phyloP scores from a whole-genome alignment of 2,888 invertebrate genomes.

The Timema podura region DNA sequence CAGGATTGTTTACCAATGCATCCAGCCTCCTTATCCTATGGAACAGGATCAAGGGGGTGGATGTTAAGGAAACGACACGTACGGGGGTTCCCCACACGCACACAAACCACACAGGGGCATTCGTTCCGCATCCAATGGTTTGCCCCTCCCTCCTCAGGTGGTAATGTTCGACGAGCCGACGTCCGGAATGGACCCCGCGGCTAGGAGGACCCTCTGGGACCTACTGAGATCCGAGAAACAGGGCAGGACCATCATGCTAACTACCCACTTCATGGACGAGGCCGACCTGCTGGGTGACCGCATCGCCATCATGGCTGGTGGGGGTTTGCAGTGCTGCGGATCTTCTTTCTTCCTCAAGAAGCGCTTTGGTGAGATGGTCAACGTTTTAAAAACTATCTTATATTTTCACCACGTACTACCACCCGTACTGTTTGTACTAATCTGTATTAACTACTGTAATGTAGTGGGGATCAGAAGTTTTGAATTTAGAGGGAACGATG shows the following conservation, averaged over 20 bases:
- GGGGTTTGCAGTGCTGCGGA: constrained; percentile 74
- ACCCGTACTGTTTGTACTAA: neutral
- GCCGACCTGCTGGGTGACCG: constrained; percentile 83
- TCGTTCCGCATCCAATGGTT: too few species aligned
- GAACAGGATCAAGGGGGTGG: too few species aligned
- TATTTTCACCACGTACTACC: neutral
- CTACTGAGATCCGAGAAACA: constrained; percentile 66
- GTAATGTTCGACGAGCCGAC: constrained; percentile 53
- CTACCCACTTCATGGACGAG: constrained; percentile 89
- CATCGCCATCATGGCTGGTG: constrained; percentile 82
- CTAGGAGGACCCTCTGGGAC: constrained; percentile 64
- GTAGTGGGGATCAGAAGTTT: neutral
- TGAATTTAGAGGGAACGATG: too few species aligned
- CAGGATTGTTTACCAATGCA: too few species aligned
- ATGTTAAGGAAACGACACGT: too few species aligned
- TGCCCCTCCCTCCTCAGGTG: constrained; percentile 37
- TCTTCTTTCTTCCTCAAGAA: constrained; percentile 67
- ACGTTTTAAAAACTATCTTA: neutral
- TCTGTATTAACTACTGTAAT: constrained; percentile 23
- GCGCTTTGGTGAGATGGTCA: constrained; percentile 61
- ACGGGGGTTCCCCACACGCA: neutral
- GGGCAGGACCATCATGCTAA: constrained; percentile 72
- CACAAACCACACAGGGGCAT: neutral
- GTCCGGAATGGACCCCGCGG: constrained; percentile 53
- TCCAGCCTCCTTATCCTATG: too few species aligned